phyloP scores from a whole-genome alignment of 1,140 invertebrate species.

The Popillia japonica region DNA sequence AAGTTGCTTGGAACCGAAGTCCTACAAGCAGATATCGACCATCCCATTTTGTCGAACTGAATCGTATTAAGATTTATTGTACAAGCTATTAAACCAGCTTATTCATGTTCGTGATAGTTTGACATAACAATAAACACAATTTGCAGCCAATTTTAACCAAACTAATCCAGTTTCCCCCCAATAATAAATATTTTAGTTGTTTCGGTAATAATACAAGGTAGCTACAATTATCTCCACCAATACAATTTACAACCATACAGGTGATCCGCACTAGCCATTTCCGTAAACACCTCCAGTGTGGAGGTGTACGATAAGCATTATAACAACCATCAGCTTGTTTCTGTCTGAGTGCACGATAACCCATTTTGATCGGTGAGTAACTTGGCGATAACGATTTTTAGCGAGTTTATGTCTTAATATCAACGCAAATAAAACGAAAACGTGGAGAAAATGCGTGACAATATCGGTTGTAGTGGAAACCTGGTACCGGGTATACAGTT shows the following conservation, averaged over 20 bases:
- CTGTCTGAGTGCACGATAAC: background rate
- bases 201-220: no score
- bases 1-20: no score
- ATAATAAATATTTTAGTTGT: no score
- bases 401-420: constrained; percentile 21
- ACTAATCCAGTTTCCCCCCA: no score
- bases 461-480: constrained; percentile 26
- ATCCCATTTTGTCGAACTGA: no score
- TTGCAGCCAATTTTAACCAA: background rate
- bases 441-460: constrained; percentile 30
- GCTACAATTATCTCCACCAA: background rate
- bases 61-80: no score
- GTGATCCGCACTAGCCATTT: background rate
- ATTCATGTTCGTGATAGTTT: background rate
- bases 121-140: no score
- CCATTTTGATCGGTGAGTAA: constrained; percentile 15
- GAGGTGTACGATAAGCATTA: background rate
- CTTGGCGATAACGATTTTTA: background rate
- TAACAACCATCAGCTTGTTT: background rate
- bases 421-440: constrained; percentile 29
- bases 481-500: constrained; percentile 13
- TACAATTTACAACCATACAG: background rate
- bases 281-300: background rate
- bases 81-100: no score
- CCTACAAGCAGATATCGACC: no score